Evolutionary conservation across 2,113 vertebrate species (phyloP).

Genomic region (Clarias magur): DNA sequence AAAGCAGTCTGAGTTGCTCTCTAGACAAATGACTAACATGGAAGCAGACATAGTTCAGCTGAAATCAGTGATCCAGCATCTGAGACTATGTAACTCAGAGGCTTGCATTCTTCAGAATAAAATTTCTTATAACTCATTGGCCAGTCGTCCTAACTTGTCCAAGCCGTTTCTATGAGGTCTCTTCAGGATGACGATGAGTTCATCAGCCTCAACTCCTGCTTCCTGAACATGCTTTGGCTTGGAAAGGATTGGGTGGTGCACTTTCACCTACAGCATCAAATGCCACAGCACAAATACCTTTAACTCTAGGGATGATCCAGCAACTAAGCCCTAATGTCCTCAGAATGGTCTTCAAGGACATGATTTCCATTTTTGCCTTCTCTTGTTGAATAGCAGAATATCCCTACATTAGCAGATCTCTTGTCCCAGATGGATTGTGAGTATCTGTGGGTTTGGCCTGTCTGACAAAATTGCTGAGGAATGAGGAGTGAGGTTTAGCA

Average conservation of each 20-base stretch:
- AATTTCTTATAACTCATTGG: not conserved
- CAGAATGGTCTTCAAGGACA: not conserved
- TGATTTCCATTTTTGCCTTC: not conserved
- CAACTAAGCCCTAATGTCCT: not conserved
- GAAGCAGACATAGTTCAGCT: not conserved
- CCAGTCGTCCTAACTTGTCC: not conserved
- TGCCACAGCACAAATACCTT: not conserved
- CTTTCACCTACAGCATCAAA: not conserved
- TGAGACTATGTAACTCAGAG: conserved; percentile 10
- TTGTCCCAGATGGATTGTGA: not conserved
- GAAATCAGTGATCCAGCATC: conserved; percentile 4
- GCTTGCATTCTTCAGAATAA: not conserved
- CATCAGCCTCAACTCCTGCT: not conserved
- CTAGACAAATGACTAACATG: conserved; percentile 8
- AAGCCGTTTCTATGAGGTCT: not conserved
- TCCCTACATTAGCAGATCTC: not conserved
- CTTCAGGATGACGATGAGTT: not conserved
- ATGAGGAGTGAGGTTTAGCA: not conserved
- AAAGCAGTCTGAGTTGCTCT: not conserved
- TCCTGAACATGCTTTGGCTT: not conserved
- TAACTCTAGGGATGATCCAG: not conserved
- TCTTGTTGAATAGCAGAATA: not conserved
- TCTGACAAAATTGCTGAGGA: not conserved
- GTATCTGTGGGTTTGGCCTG: not conserved
- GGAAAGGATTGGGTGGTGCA: not conserved